phyloP scores from a whole-genome alignment of 2,113 vertebrate species.

The Hippocampus barbouri region DNA sequence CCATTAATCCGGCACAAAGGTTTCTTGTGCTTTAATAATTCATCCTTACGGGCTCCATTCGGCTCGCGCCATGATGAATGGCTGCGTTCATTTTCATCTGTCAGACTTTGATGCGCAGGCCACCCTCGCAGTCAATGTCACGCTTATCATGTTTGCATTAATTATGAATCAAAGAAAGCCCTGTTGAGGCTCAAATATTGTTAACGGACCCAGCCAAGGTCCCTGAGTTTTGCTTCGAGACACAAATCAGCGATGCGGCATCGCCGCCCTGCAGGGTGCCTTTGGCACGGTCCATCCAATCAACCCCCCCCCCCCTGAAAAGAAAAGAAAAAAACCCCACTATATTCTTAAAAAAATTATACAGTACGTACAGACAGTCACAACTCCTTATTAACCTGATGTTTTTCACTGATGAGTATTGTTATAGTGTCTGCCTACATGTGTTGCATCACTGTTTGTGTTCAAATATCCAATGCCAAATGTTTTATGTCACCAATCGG shows the following conservation, averaged over 20 bases:
- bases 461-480: too few species aligned
- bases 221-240: slow-evolving; percentile 42
- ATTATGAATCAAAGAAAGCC: slow-evolving; percentile 62
- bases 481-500: too few species aligned
- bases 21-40: slow-evolving; percentile 63
- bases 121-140: slow-evolving; percentile 53
- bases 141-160: slow-evolving; percentile 64
- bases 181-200: slow-evolving; percentile 50
- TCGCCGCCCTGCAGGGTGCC: background rate
- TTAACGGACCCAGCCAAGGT: slow-evolving; percentile 50
- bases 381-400: too few species aligned
- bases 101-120: slow-evolving; percentile 49
- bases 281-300: background rate
- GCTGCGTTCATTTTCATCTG: slow-evolving; percentile 58
- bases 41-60: slow-evolving; percentile 60
- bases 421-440: too few species aligned
- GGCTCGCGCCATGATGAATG: slow-evolving; percentile 54
- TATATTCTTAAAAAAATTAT: too few species aligned
- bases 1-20: slow-evolving; percentile 60
- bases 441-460: too few species aligned
- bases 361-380: too few species aligned
- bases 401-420: too few species aligned
- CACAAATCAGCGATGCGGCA: slow-evolving; percentile 47
- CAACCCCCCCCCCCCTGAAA: too few species aligned
- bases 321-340: too few species aligned